Percentiles rank a stretch among this genome's conserved stretches.
Evolutionary conservation across 2,888 invertebrate genomes (phyloP).

Genomic region (Megaustenia siamemsis): DNA sequence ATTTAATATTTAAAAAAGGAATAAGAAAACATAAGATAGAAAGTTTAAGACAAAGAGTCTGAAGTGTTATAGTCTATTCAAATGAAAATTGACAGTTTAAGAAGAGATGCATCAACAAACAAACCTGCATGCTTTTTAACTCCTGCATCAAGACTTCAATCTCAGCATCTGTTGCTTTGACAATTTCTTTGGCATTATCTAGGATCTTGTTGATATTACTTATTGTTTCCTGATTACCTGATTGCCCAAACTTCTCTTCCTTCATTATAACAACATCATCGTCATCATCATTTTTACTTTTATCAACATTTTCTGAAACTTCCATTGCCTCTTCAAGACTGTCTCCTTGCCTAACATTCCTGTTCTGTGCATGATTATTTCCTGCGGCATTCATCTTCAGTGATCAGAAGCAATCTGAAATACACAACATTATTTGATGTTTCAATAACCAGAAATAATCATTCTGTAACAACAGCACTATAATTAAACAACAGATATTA

Average conservation of each 20-base stretch:
- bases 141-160: slow-evolving; percentile 11
- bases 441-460: no score
- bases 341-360: neutral
- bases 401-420: neutral
- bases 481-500: no score
- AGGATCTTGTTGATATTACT: slow-evolving; percentile 2
- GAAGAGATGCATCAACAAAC: neutral
- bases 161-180: slow-evolving; percentile 14
- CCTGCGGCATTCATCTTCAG: slow-evolving; percentile 6
- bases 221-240: neutral
- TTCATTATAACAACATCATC: slow-evolving; percentile 26
- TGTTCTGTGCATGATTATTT: neutral
- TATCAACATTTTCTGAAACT: neutral
- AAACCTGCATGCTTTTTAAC: slow-evolving; percentile 5
- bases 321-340: slow-evolving; percentile 2
- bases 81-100: neutral
- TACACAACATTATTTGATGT: no score
- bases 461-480: no score
- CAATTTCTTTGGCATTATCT: slow-evolving; percentile 27
- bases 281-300: neutral
- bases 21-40: no score
- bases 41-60: no score
- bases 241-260: neutral
- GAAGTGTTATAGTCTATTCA: no score
- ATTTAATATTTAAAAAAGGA: no score